Evolutionary conservation across 2,113 vertebrate species (phyloP), one percentile per base, ranked within the genome.

Genomic region (Oreochromis spilurus): DNA sequence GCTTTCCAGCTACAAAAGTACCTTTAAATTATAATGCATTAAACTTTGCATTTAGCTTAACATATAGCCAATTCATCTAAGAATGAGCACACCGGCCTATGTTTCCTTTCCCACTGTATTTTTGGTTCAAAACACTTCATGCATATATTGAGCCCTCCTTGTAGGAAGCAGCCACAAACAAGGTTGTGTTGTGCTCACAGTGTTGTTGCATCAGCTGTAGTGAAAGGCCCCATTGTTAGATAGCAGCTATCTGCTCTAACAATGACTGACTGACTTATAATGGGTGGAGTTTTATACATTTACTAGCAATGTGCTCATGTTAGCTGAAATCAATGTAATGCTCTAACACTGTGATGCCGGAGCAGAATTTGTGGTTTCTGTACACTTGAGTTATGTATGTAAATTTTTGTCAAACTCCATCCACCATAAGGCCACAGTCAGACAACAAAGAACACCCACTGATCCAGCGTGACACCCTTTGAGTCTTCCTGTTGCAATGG

Each of bases 141-240:
- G 95, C 91, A 36, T 21, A 92, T 0, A 77, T n/a, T 82, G 54
- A 88, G 38, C 43, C 67, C 82, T 83, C 78, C 54, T 86, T 88
- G 78, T 67, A 65, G 62, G 57, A 77, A 86, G 87, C 83, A 48
- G 82, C 85, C 82, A 90, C 54, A 82, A 50, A 85, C 80, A 60
- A 65, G 77, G 55, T 11, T 62, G 81, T 85, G 80, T 53, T 91
- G 87, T 85, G 82, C 54, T 88, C 65, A 91, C 67, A 62, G 84
- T 89, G 91, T 79, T 91, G 91, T 86, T 89, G 89, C 78, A 86
- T 7, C 88, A 85, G 1, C 83, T 90, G 83, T 84, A 62, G 87
- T 90, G 80, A 84, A 88, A 85, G 10, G 81, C 90, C 84, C 84
- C 92, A 93, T 93, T 94, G 92, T 87, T 91, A 92, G 87, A 84